These are phyloP conservation scores for Esox niger DNA, from an alignment of 2,113 vertebrate species.

Conservation along the genomic window DNA sequence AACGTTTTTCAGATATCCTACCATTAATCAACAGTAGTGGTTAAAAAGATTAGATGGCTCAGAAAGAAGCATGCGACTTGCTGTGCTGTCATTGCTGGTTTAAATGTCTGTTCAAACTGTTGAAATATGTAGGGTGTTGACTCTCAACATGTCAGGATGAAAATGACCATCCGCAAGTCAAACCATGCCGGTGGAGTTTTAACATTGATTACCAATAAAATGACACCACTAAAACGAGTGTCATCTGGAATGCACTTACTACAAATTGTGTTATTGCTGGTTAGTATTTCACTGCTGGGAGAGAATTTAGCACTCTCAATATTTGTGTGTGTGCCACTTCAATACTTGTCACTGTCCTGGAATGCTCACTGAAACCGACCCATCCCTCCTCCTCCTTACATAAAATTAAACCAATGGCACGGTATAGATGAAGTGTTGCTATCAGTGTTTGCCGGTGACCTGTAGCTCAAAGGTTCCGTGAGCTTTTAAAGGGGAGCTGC, in stretches of 20 bases:
- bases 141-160: too few relatives aligned
- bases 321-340: background rate
- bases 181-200: background rate
- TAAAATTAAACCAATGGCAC: conserved; percentile 34
- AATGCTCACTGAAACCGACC: conserved; percentile 59
- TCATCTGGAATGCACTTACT: background rate
- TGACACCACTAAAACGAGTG: background rate
- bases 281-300: background rate
- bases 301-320: conserved; percentile 1
- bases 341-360: conserved; percentile 12
- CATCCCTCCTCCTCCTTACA: conserved; percentile 40
- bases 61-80: background rate
- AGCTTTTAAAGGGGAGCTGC: conserved; percentile 21
- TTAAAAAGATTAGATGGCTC: background rate
- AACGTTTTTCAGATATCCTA: background rate
- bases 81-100: background rate
- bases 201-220: conserved; percentile 24
- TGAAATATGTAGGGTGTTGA: background rate
- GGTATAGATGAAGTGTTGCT: conserved; percentile 6
- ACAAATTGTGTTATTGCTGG: background rate
- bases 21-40: background rate
- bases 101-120: background rate
- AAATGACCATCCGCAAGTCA: background rate
- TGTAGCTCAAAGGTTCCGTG: conserved; percentile 19
- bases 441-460: background rate